phyloP scores from a whole-genome alignment of 2,888 invertebrate species.

The Tinea trinotella region DNA sequence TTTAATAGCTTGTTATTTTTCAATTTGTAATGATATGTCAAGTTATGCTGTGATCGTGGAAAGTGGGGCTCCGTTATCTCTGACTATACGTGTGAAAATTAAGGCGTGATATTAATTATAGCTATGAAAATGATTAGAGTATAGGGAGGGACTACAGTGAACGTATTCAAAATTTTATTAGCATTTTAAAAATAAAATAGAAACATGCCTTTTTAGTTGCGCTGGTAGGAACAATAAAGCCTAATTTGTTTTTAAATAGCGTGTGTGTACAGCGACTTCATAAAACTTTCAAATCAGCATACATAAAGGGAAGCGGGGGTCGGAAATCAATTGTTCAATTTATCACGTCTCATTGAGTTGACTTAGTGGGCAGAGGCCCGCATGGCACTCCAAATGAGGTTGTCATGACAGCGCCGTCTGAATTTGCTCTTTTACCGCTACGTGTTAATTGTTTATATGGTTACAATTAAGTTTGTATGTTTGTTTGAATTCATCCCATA shows the following conservation, averaged over 20 bases:
- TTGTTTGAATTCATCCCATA: background rate
- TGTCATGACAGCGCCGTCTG: background rate
- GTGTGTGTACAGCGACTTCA: background rate
- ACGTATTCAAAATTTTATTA: too few relatives aligned
- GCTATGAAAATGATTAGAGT: too few relatives aligned
- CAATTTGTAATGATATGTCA: too few relatives aligned
- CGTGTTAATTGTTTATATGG: background rate
- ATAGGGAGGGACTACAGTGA: too few relatives aligned
- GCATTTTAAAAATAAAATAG: too few relatives aligned
- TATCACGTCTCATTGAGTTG: conserved; percentile 36
- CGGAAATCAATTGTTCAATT: conserved; percentile 41
- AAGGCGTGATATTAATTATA: too few relatives aligned
- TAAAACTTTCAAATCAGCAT: background rate
- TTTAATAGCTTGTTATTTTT: too few relatives aligned
- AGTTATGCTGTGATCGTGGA: too few relatives aligned
- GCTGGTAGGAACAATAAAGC: too few relatives aligned
- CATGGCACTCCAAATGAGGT: conserved; percentile 1
- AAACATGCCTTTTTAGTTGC: too few relatives aligned
- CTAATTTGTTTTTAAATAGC: background rate
- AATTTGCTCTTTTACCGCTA: background rate
- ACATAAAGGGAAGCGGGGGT: conserved; percentile 19
- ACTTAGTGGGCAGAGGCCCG: conserved; percentile 9
- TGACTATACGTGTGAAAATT: too few relatives aligned
- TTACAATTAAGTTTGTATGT: background rate
- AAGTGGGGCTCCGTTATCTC: too few relatives aligned